Evolutionary conservation across 2,113 vertebrate species (phyloP), one percentile per base, ranked within the genome.

Genomic region (Orcinus orca): DNA sequence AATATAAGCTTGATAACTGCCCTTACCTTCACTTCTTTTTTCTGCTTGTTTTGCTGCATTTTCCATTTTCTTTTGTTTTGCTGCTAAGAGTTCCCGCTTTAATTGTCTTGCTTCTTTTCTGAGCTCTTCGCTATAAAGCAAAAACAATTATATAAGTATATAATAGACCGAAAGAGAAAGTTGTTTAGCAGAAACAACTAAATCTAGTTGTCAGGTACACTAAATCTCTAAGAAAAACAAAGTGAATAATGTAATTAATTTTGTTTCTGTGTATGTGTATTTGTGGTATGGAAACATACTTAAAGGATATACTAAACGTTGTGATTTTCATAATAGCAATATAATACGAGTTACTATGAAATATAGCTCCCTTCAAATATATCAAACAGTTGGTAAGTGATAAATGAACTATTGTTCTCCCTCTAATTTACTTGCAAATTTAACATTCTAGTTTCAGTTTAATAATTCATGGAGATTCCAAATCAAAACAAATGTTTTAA

Each of bases 41-140:
- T 99, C 99, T 60, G 93, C 97, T 94, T 98, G 95, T 95, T 98
- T 99, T 95, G 97, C 76, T 67, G 81, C 83, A 97, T 91, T 79
- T 41, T 99, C 99, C 97, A 99, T 98, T 97, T 98, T 99, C 97
- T 99, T 99, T 92, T 99, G 99, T 97, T 99, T 99, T 97, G 99
- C 99, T 98, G 99, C 99, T 96, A 99, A 98, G 2, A 99, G 98
- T 83, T 99, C 99, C 91, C 99, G 99, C 98, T 99, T 99, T 98
- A 99, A 94, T 94, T 99, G 99, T 20, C 99, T 99, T 0, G 97
- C 99, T 98, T 99, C 99, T 98, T 99, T 99, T 62, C 99, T 99
- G 65, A 99, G 98, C 94, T 99, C 99, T 93, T 99, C 99, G 87
- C 99, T 99, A 98, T 4, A 97, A 98, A 97, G n/a, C 41, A 96